Evolutionary conservation across 2,797 vertebrate genomes (phyloP), one percentile per base, ranked within the genome.

Genomic region (Sebastes matsubarae): DNA sequence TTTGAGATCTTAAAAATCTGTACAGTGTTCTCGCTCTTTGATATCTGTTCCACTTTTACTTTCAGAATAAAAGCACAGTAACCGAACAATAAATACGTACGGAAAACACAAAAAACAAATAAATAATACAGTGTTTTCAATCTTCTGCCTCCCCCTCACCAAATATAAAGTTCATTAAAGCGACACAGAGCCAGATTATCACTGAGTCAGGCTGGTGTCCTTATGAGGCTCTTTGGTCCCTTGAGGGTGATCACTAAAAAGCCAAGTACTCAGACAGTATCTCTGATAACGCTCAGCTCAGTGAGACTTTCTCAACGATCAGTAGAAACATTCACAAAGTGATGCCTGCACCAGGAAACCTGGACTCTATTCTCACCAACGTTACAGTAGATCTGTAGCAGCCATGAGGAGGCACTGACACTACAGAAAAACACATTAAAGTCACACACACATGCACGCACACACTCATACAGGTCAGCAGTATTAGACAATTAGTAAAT

Each of bases 61-160:
- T 79, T 88, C 70, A 87, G 75, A 91, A 87, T 85, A 86, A 94
- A 92, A 91, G 88, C 79, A 81, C 79, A 87, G 34, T 74, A 85
- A 81, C 70, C 72, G 55, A 88, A 81, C 81, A 93, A 94, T 93
- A 94, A 94, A 95, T 95, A 94, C 66, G 32, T 81, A 93, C 80
- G 85, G 67, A 79, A 80, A 87, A 86, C 81, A 85, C 72, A 78
- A 75, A 78, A 75, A 87, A 82, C 80, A 61, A 93, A 95, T 94
- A 95, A 95, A 95, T 94, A 90, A 89, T 72, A 93, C 87, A 92
- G 66, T 77, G 54, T 81, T 78, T 89, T 89, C 80, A 80, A 80
- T 82, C 63, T 57, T 57, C 83, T 55, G 32, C 63, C 78, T 85
- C 67, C 76, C 2, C 2, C 9, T 88, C 84, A 82, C 76, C 52